Base-by-base conservation (phyloP, 2,797 vertebrate species). In the Cuculus canorus region DNA sequence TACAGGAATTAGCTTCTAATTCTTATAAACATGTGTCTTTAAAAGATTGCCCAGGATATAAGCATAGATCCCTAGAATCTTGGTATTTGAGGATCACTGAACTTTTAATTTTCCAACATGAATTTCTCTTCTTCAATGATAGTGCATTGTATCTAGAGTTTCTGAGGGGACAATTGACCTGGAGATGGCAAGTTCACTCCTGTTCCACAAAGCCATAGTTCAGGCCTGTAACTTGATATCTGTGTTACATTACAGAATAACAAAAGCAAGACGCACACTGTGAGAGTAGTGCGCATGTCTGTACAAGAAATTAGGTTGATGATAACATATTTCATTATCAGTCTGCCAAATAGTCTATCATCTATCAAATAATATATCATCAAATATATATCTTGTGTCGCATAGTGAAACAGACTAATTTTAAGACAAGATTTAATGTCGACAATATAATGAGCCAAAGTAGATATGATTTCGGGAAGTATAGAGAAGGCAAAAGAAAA, bases 131-230 rank as follows among this genome's bases (percentile, higher is more conserved):
- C 16, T 90, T 69, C 37, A 25, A 0, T 54, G 4, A 8, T 11
- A 61, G 7, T 17, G 6, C 5, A 65, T 15, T 1, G 0, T 13
- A 65, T 35, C 30, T 2, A 13, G 48, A 15, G 10, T 54, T 47
- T 57, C 56, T 22, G 43, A 70, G 25, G 16, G 22, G 8, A 50
- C 10, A 1, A 0, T 2, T 69, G 43, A 48, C 18, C 18, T 50
- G 3, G 23, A 68, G 16, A 64, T 30, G 12, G 3, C 30, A 23
- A 21, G 11, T 11, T 52, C 17, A 30, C 11, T 86, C 11, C 10
- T 60, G 28, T 15, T 50, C 6, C 39, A 73, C 23, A 86, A 17
- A 88, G 22, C 10, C 56, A 9, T 17, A 21, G 7, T 33, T 77
- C 35, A 47, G 35, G 19, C 8, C 13, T n/a, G 2, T 5, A 10